These are phyloP conservation scores for Ammospiza maritima DNA, from an alignment of 2,797 vertebrate species.

Conservation along the genomic window DNA sequence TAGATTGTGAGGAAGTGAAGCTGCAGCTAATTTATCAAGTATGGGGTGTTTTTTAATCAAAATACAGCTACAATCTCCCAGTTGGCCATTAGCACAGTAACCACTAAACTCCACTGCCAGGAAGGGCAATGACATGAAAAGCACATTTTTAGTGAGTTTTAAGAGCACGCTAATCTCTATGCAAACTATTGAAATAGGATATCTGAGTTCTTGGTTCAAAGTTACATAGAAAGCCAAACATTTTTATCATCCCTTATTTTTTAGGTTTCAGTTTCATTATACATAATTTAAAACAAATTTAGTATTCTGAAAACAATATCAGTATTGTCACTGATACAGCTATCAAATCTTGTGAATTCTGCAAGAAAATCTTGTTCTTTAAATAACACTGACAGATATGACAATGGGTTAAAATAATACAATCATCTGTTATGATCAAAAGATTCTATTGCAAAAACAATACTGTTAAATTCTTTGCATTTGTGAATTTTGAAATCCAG, in stretches of 20 bases:
- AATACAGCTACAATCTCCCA: not conserved
- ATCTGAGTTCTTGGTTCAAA: not conserved
- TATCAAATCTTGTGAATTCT: not conserved
- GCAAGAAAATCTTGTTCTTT: not conserved
- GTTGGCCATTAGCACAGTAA: not conserved
- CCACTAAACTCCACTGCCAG: not conserved
- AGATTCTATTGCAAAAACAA: not conserved
- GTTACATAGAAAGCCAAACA: not conserved
- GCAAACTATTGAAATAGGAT: not conserved
- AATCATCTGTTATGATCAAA: not conserved
- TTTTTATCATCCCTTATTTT: not conserved
- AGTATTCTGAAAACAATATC: not conserved
- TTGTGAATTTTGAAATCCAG: not conserved
- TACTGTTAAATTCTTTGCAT: not conserved
- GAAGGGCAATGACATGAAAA: not conserved
- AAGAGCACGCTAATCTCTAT: not conserved
- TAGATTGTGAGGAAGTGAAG: not conserved
- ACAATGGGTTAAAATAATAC: not conserved
- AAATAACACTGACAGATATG: not conserved
- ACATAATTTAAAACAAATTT: not conserved
- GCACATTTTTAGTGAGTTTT: not conserved
- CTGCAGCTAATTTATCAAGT: not conserved
- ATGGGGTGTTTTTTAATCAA: not conserved
- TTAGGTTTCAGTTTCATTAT: not conserved
- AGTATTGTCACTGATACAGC: not conserved